phyloP scores from a whole-genome alignment of 2,888 invertebrate genomes.

The Chrysina gloriosa region DNA sequence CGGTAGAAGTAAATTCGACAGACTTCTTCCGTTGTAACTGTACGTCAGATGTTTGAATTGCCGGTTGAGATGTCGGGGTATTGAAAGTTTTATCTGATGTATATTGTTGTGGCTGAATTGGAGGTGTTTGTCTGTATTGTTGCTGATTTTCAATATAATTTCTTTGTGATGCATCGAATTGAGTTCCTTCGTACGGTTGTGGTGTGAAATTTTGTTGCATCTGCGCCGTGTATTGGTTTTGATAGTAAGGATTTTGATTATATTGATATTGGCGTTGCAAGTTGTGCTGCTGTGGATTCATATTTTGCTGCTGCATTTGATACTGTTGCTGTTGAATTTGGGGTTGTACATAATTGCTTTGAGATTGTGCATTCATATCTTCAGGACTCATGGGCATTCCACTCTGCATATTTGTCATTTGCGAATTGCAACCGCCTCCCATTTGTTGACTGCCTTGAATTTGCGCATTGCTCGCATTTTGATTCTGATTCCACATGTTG shows the following conservation, averaged over 20 bases:
- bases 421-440: not conserved
- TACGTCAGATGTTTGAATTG: not conserved
- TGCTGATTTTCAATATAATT: not conserved
- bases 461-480: not conserved
- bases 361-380: not conserved
- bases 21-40: slow-evolving; percentile 5
- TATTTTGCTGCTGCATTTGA: slow-evolving; percentile 4
- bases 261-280: not conserved
- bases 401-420: not conserved
- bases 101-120: slow-evolving; percentile 3
- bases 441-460: slow-evolving; percentile 1
- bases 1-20: not conserved
- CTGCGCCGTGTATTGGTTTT: not conserved
- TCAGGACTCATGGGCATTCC: not conserved
- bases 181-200: not conserved
- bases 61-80: not conserved
- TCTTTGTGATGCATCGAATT: not conserved
- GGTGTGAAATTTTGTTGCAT: not conserved
- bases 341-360: not conserved
- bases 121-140: not conserved
- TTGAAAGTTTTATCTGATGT: not conserved
- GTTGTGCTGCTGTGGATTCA: not conserved
- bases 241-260: slow-evolving; percentile 21
- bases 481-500: slow-evolving; percentile 11
- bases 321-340: not conserved